These are phyloP conservation scores for Cydia amplana DNA, from an alignment of 1,140 invertebrate genomes.

Conservation along the genomic window DNA sequence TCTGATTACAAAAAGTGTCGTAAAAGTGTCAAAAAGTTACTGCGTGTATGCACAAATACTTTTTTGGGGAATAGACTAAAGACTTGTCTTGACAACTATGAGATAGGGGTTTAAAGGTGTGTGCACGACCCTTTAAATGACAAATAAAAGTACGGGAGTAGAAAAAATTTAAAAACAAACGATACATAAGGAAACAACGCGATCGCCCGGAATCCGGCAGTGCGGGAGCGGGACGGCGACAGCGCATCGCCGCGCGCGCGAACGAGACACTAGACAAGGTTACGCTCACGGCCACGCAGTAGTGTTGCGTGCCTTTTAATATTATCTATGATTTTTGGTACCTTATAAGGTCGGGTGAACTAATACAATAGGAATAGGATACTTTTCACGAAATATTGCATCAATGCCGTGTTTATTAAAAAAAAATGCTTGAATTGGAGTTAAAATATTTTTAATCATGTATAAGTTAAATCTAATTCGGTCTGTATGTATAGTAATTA, in stretches of 20 bases:
- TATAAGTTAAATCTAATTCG: no score
- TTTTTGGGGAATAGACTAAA: no score
- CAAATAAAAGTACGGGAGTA: no score
- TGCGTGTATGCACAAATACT: no score
- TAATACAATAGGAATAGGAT: conserved; percentile 3
- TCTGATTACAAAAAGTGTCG: no score
- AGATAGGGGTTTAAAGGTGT: no score
- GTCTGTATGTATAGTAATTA: no score
- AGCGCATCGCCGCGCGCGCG: conserved; percentile 39
- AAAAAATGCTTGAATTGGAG: no score
- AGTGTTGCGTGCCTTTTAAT: conserved; percentile 34
- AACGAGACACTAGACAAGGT: conserved; percentile 67
- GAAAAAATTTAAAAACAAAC: conserved; percentile 14
- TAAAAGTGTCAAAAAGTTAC: no score
- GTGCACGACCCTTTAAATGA: no score
- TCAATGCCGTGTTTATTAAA: not conserved
- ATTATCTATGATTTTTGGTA: conserved; percentile 27
- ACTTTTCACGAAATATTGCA: not conserved
- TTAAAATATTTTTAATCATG: no score
- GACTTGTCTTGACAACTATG: no score
- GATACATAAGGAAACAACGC: conserved; percentile 20
- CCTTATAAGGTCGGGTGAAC: conserved; percentile 18
- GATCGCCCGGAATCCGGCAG: conserved; percentile 68
- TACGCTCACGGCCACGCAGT: conserved; percentile 61
- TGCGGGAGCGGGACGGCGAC: conserved; percentile 56